Base-by-base conservation (phyloP, 1,140 invertebrate species). In the Chrysomallon squamiferum region DNA sequence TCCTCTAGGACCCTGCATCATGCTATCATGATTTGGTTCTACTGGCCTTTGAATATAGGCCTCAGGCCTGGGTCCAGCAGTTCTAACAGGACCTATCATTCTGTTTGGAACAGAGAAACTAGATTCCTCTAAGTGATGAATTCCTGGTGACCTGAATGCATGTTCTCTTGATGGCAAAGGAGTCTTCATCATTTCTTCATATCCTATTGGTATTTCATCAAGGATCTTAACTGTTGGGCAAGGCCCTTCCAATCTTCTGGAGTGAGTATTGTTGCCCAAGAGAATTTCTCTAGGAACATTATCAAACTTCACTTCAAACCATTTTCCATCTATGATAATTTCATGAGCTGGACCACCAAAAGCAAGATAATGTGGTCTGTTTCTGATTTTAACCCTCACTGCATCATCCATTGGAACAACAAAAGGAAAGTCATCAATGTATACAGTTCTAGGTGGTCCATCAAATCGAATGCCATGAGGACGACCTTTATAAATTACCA, bases 341-440 rank as follows among this genome's bases (percentile, higher is more conserved):
- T 87, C 81, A 72, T 95, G 94, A 0, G 95, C 95, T 45, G 96
- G 87, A 11, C 95, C 96, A 54, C 95, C 96, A 87, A 96, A 98
- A 68, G 95, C 91, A 2, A 93, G 79, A 0, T 92, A 92, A 79
- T 93, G 90, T 32, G 90, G 88, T 54, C 91, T 88, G 18, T 90
- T 90, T 61, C 92, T 91, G 9, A 96, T 89, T 68, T 91, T 88
- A 32, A 86, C 73, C 54, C 80, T 91, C 80, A 95, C 93, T 9
- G 93, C 90, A 81, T 92, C 93, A 6, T 93, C 90, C 84, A 96
- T 88, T 0, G 93, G 91, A 49, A 93, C 90, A 76, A 92, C 89
- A 49, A 90, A 90, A 89, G 75, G 59, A 30, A 69, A 87, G 22
- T 91, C 92, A 83, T 98, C 93, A 30, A 98, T 91, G 71, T 92